phyloP scores from a whole-genome alignment of 2,113 vertebrate genomes.

The Anarrhichthys ocellatus region DNA sequence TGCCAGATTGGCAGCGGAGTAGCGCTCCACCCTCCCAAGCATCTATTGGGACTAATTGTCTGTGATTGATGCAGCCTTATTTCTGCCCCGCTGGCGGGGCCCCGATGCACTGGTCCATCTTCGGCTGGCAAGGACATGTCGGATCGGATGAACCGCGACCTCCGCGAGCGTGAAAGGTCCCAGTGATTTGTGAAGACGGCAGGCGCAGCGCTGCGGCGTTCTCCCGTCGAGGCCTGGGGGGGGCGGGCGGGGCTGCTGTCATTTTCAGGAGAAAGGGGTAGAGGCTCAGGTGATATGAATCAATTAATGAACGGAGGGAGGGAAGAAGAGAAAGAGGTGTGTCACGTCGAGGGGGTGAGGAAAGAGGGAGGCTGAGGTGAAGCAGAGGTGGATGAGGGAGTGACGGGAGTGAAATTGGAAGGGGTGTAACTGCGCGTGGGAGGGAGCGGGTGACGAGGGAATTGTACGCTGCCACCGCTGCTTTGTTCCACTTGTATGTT shows the following conservation, averaged over 20 bases:
- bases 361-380: background rate
- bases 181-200: conserved; percentile 74
- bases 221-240: conserved; percentile 14
- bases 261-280: conserved; percentile 1
- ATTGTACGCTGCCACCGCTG: conserved; percentile 56
- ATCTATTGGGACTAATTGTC: conserved; percentile 64
- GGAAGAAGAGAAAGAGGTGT: conserved; percentile 5
- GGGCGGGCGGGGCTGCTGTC: conserved; percentile 49
- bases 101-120: conserved; percentile 20
- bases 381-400: conserved; percentile 28
- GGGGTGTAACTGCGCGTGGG: conserved; percentile 16
- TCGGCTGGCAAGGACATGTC: conserved; percentile 22
- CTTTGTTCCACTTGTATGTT: conserved; percentile 58
- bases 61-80: conserved; percentile 69
- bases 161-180: conserved; percentile 61
- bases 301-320: background rate
- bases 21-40: conserved; percentile 37
- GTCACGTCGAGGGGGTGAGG: conserved; percentile 18
- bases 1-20: conserved; percentile 41
- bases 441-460: conserved; percentile 30
- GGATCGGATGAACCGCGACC: conserved; percentile 50
- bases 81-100: conserved; percentile 42
- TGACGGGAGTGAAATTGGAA: conserved; percentile 51
- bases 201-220: conserved; percentile 20
- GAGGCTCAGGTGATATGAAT: conserved; percentile 7